Evolutionary conservation across 2,888 invertebrate genomes (phyloP).

Genomic region (Drosophila parthenogenetica): DNA sequence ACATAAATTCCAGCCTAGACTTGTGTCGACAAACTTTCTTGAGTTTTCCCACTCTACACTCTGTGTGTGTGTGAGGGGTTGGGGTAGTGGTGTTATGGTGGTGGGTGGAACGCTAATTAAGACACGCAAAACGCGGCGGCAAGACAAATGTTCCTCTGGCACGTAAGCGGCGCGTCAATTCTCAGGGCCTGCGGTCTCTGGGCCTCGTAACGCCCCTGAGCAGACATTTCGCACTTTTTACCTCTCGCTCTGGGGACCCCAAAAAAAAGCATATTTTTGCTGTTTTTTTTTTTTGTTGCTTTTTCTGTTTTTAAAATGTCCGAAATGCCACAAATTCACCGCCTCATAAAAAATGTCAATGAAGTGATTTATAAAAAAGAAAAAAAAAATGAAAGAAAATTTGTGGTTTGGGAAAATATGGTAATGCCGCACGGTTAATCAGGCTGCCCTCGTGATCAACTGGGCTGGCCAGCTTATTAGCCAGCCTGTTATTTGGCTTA

Average conservation of each 20-base stretch:
- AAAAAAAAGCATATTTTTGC: conserved; percentile 15
- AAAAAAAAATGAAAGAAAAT: conserved; percentile 33
- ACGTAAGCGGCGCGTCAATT: conserved; percentile 78
- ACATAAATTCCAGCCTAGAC: conserved; percentile 72
- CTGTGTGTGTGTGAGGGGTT: background rate
- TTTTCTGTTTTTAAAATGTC: conserved; percentile 43
- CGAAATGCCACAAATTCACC: conserved; percentile 40
- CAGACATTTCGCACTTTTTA: conserved; percentile 44
- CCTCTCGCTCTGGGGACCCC: conserved; percentile 16
- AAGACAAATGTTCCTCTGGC: conserved; percentile 77
- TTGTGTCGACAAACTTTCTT: conserved; percentile 59
- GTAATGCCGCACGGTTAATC: conserved; percentile 66
- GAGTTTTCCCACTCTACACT: conserved; percentile 17
- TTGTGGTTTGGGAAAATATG: conserved; percentile 51
- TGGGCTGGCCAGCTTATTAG: conserved; percentile 63
- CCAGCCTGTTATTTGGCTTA: conserved; percentile 63
- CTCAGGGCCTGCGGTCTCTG: conserved; percentile 17
- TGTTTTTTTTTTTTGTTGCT: conserved; percentile 4
- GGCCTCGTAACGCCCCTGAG: conserved; percentile 10
- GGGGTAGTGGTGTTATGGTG: background rate
- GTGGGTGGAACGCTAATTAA: conserved; percentile 70
- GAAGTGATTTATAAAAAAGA: conserved; percentile 66
- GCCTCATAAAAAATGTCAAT: conserved; percentile 77
- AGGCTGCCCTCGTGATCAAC: conserved; percentile 47
- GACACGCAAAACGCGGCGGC: conserved; percentile 79